phyloP scores from a whole-genome alignment of 2,888 invertebrate genomes.

The Parelbella ahira region DNA sequence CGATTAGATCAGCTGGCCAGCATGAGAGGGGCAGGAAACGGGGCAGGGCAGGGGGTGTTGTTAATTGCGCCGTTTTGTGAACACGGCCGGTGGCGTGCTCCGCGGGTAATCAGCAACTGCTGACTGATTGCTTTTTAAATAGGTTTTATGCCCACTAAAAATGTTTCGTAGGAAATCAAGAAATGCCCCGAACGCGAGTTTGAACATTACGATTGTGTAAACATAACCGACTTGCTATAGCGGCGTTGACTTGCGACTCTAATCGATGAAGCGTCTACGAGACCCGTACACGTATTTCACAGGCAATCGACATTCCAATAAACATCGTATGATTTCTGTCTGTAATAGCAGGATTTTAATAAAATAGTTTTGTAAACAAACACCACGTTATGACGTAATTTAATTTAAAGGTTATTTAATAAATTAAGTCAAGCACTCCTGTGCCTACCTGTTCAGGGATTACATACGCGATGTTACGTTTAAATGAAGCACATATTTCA shows the following conservation, averaged over 20 bases:
- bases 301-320: too few species aligned
- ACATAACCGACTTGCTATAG: constrained; percentile 3
- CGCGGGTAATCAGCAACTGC: constrained; percentile 73
- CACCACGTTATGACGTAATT: too few species aligned
- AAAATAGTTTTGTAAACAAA: too few species aligned
- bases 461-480: too few species aligned
- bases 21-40: constrained; percentile 38
- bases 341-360: too few species aligned
- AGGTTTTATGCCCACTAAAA: constrained; percentile 78
- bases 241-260: neutral
- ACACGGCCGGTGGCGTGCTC: constrained; percentile 76
- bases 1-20: constrained; percentile 71
- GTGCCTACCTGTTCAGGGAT: too few species aligned
- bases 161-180: constrained; percentile 71
- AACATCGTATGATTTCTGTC: too few species aligned
- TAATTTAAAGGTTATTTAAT: too few species aligned
- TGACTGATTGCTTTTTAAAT: constrained; percentile 81
- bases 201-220: constrained; percentile 53
- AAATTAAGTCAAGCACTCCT: too few species aligned
- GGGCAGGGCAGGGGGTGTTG: constrained; percentile 47
- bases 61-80: constrained; percentile 81
- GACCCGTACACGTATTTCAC: neutral
- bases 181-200: constrained; percentile 46
- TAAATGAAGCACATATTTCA: too few species aligned
- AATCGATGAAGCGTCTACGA: constrained; percentile 15